These are phyloP conservation scores for Acheta domesticus DNA, from an alignment of 2,888 invertebrate genomes.

Conservation along the genomic window DNA sequence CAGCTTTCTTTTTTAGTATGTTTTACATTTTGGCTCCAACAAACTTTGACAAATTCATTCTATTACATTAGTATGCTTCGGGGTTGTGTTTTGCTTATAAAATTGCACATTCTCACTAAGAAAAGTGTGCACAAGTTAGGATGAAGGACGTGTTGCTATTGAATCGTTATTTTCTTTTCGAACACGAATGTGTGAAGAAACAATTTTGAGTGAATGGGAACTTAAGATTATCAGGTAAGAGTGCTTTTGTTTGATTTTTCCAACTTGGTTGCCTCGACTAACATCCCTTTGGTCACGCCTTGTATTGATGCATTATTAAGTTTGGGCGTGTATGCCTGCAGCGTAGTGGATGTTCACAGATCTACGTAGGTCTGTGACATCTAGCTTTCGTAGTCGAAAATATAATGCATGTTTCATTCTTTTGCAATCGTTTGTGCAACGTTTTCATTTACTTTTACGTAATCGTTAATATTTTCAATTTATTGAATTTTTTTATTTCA, in stretches of 20 bases:
- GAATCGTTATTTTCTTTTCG: not conserved
- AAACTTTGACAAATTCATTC: not conserved
- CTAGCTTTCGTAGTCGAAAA: too few species aligned
- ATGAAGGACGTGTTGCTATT: not conserved
- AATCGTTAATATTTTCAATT: too few species aligned
- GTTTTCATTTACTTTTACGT: too few species aligned
- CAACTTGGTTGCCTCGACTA: not conserved
- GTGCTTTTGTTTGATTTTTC: not conserved
- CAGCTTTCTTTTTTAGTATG: not conserved
- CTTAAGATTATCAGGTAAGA: not conserved
- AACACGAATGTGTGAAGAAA: not conserved
- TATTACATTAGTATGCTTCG: not conserved
- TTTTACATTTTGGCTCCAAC: not conserved
- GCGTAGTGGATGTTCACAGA: not conserved
- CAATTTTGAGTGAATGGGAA: not conserved
- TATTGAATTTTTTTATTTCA: too few species aligned
- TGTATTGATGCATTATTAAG: slow-evolving; percentile 18
- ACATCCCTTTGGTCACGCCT: not conserved
- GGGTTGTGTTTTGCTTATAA: not conserved
- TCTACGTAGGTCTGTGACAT: too few species aligned
- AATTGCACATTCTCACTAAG: not conserved
- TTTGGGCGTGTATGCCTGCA: not conserved
- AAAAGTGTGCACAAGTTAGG: slow-evolving; percentile 1
- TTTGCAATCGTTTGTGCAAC: too few species aligned
- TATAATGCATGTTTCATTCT: too few species aligned